Conservation (phyloP, 2,888 invertebrate species). For the Schizotus pectinicornis region DNA sequence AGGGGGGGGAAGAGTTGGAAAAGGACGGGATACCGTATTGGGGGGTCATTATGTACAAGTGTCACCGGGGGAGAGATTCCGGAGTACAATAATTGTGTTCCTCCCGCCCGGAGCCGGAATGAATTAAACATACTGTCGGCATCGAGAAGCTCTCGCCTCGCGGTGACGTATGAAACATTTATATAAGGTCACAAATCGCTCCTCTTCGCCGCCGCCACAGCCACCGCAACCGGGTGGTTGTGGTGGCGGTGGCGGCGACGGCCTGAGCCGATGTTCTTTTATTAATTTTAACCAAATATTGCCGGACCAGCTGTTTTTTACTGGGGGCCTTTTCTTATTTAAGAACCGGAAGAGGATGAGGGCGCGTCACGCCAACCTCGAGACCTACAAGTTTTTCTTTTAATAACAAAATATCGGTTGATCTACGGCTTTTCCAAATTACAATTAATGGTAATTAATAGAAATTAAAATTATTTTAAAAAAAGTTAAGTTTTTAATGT, state of each 20-base stretch:
- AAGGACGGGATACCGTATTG: conserved; percentile 7
- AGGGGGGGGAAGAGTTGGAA: not conserved
- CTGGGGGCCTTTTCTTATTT: conserved; percentile 8
- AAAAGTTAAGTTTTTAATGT: too few species aligned
- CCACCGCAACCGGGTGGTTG: not conserved
- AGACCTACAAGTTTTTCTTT: not conserved
- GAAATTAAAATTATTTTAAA: too few species aligned
- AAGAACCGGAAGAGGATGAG: not conserved
- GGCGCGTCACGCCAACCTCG: not conserved
- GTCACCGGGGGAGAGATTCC: conserved; percentile 64
- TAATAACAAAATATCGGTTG: too few species aligned
- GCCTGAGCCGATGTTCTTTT: conserved; percentile 41
- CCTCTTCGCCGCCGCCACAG: conserved; percentile 5
- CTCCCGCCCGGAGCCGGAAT: conserved; percentile 43
- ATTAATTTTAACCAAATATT: conserved; percentile 53
- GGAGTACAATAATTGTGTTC: conserved; percentile 60
- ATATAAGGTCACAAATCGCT: conserved; percentile 37
- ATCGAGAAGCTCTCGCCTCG: conserved; percentile 10
- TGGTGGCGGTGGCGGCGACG: conserved; percentile 6
- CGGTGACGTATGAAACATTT: conserved; percentile 20
- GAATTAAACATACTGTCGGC: conserved; percentile 53
- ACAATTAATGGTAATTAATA: too few species aligned
- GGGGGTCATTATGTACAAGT: conserved; percentile 68
- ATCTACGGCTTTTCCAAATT: too few species aligned
- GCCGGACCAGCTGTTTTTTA: conserved; percentile 52